Base-by-base conservation (phyloP, 2,113 vertebrate species). In the Isurus oxyrinchus region DNA sequence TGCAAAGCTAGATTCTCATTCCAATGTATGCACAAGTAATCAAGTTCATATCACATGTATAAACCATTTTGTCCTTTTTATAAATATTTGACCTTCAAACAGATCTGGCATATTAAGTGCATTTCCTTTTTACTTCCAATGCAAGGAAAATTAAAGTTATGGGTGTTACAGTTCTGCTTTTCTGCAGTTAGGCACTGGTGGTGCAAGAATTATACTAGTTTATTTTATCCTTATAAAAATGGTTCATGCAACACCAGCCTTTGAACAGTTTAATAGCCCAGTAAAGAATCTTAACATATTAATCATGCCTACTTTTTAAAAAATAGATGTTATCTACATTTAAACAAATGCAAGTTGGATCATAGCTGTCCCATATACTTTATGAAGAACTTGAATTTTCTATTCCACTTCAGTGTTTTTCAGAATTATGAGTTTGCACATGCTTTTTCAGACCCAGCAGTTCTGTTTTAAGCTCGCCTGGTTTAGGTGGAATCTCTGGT, bases 401-500 rank as follows among this genome's bases (percentile, higher is more conserved):
- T 86, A 55, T 49, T 67, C 40, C 10, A 88, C 25, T 66, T 96
- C 57, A 86, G 4, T 96, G 96, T 21, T 67, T 7, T 96, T 96
- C 49, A 63, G 87, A 86, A n/a, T 31, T 66, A 21, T 96, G 88
- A 96, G 76, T 96, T 49, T 97, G 96, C 96, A 90, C 97, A 86
- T 97, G 57, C 5, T 44, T 19, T 97, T 98, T 99, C 76, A 98
- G 97, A 66, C 99, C 99, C 96, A 98, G 97, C 23, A 99, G 98
- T 96, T 99, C 99, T 2, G 99, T 99, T 97, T 6, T 98, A 96
- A 99, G 98, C 96, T 99, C 98, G 90, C 99, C 99, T 95, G 98
- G 99, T 96, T 98, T 98, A 55, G 99, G 99, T 96, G 99, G 99
- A 96, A 98, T 95, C 96, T 99, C 98, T 97, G 99, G 99, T 97